Base-by-base conservation (phyloP, 2,113 vertebrate species). In the Percina caprodes region DNA sequence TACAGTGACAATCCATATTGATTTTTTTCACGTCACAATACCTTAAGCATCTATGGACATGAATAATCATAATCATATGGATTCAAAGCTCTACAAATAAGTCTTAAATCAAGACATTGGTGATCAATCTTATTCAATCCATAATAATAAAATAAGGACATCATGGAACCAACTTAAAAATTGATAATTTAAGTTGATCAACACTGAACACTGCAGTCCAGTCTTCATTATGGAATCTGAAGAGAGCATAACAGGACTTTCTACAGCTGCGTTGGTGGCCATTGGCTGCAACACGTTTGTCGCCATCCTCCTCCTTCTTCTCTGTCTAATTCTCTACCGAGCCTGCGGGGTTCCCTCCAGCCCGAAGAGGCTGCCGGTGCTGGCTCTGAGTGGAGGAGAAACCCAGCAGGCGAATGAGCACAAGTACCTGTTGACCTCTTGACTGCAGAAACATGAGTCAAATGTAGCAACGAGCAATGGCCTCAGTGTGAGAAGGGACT, bases 281-380 rank as follows among this genome's bases (percentile, higher is more conserved):
- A 95, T 96, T 2, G 94, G 87, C 56, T 95, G 95, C 86, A 96
- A 96, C 66, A 58, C 94, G 0, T 80, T 94, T 23, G 92, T 95
- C 18, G 94, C 93, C 46, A 9, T 95, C 62, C 92, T 96, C 60
- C 92, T 96, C 14, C 82, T 95, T 5, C 87, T 95, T 46, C 95
- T 96, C 12, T 94, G 95, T 72, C 84, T 95, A 1, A 86, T 96
- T 77, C 77, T 96, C 60, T 96, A 92, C 84, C 92, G 92, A 74
- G 95, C 95, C 70, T 96, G 95, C 92, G 91, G 92, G 63, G 92
- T 95, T 59, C 95, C 95, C 23, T 96, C 95, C 59, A 94, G 84
- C 86, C 95, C 90, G n/a, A 94, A 95, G 85, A 93, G 87, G 84
- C 83, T 90, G 79, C 93, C 93, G 0, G 95, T 94, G 62, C 84